These are phyloP conservation scores for Drosophila watanabei DNA, from an alignment of 1,140 invertebrate genomes.

Conservation along the genomic window DNA sequence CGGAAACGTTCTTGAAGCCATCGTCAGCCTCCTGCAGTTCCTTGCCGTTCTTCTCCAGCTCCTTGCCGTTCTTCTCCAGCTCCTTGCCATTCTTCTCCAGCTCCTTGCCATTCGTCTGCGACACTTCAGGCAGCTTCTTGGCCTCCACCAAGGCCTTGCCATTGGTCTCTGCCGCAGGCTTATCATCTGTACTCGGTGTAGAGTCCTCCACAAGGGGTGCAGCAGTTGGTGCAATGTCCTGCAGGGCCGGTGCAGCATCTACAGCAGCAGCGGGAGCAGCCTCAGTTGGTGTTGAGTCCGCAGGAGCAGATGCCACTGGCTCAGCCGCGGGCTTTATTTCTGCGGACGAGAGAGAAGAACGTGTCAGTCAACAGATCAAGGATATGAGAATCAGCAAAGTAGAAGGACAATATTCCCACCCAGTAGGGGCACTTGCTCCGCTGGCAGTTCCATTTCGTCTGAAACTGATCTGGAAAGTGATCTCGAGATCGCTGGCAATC, in stretches of 20 bases:
- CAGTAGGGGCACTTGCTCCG: conserved; percentile 61
- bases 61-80: conserved; percentile 45
- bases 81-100: conserved; percentile 40
- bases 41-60: conserved; percentile 47
- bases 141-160: conserved; percentile 37
- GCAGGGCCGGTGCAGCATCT: background rate
- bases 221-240: background rate
- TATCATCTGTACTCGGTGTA: background rate
- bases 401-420: conserved; percentile 32
- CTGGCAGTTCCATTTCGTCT: conserved; percentile 44
- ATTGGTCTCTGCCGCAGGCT: conserved; percentile 23
- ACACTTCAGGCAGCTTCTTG: conserved; percentile 26
- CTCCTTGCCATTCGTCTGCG: conserved; percentile 40
- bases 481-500: background rate
- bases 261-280: background rate
- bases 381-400: background rate
- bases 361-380: background rate
- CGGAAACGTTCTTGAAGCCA: conserved; percentile 56
- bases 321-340: conserved; percentile 54
- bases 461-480: background rate
- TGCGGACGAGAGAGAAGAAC: conserved; percentile 15
- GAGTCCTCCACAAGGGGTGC: background rate
- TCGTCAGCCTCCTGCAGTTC: conserved; percentile 35
- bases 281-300: background rate
- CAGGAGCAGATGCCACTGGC: conserved; percentile 18